Evolutionary conservation across 92 coral and sea anemone species (phyloP).

Genomic region (Plumapathes pennacea): DNA sequence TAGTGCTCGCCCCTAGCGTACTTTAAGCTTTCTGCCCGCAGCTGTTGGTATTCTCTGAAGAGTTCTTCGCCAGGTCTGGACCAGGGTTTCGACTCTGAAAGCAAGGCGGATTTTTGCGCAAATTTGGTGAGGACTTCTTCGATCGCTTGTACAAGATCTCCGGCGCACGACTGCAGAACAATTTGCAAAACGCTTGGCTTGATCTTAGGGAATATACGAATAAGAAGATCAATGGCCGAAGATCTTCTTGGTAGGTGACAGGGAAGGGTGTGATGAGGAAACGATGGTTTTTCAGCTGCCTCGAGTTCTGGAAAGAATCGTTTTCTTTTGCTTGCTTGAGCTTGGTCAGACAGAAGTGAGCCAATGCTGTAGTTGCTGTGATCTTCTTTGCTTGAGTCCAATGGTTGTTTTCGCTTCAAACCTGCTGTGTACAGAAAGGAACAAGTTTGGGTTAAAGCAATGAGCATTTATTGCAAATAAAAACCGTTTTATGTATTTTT

Average conservation of each 20-base stretch:
- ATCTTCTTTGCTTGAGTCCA: no score
- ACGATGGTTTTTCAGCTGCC: neutral
- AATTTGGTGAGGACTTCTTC: conserved; percentile 87
- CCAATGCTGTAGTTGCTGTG: no score
- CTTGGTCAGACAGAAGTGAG: no score
- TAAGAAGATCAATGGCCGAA: conserved; percentile 84
- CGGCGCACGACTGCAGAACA: conserved; percentile 89
- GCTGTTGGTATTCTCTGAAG: conserved; percentile 57
- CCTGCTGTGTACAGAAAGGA: no score
- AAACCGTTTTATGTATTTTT: no score
- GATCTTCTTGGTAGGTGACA: conserved; percentile 52
- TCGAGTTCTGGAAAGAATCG: neutral
- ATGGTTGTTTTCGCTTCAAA: no score
- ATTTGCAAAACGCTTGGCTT: conserved; percentile 91
- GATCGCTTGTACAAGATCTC: conserved; percentile 92
- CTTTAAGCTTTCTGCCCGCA: conserved; percentile 63
- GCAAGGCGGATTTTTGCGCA: conserved; percentile 66
- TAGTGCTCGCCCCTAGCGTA: conserved; percentile 61
- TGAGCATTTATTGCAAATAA: no score
- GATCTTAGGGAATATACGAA: conserved; percentile 92
- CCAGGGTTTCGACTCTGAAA: conserved; percentile 76
- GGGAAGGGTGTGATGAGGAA: neutral
- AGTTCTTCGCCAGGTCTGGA: conserved; percentile 59
- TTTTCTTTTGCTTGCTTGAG: neutral
- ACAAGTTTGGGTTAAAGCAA: no score